Base-by-base conservation (phyloP, 2,113 vertebrate genomes). In the Sebastes schlegelii region DNA sequence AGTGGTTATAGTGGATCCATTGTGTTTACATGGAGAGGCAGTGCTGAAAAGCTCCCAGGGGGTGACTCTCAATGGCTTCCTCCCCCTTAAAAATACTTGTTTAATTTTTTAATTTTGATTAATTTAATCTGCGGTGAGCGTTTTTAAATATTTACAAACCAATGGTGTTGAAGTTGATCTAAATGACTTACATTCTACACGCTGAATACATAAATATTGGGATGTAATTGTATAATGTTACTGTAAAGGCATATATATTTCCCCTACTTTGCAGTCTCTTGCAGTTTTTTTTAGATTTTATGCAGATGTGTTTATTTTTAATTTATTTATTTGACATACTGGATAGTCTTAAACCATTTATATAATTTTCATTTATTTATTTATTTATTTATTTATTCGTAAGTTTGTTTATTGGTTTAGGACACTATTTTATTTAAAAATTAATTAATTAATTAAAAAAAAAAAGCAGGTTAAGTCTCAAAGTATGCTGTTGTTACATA, bases 1-100 rank as follows among this genome's bases (percentile, higher is more conserved):
- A 76, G 71, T 68, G 77, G 73, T 92, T 88, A 57, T 61, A 85
- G 71, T 83, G 83, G 79, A 86, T 94, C 91, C 79, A 88, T 92
- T 92, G 88, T 80, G 89, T 93, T 93, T 89, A 91, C 92, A 89
- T 83, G 87, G 82, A 89, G 86, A 93, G 80, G 80, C 74, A 86
- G 85, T 79, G 77, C 80, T 86, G 80, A 88, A 79, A 84, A 83
- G 81, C 82, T 82, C 58, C 87, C 77, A 76, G 63, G 84, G 83
- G 82, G 75, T 68, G 83, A 86, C 82, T 87, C 84, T 89, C 87
- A 79, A 78, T 79, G 85, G 74, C 84, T 83, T 77, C 51, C 82
- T 14, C 70, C 83, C 64, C 68, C 63, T 8, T 9, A 9, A 42
- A 13, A 45, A 84, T 83, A 83, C 46, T 87, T 81, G 19, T 86